Evolutionary conservation across 2,888 invertebrate species (phyloP), one percentile per base, ranked within the genome.

Genomic region (Stenoptilia bipunctidactyla): DNA sequence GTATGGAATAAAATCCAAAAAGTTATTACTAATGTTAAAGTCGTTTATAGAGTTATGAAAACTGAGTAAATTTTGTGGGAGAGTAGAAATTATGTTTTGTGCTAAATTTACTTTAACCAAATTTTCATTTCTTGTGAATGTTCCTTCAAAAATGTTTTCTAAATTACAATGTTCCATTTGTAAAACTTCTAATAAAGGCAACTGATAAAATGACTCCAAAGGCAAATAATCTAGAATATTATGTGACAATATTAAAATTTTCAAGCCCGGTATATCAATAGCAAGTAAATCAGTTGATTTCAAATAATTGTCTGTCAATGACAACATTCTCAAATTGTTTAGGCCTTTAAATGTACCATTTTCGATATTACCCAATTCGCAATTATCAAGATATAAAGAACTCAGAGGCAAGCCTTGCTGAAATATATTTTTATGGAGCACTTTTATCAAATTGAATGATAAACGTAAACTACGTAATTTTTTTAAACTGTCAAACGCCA

Each of bases 181-280:
- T 45, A 95, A 82, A 33, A 89, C 86, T 66, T 92, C 93, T 52
- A 95, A 77, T 1, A 92, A 91, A 6, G 93, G 92, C 45, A 95
- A 74, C 37, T 91, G 91, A 50, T 89, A 88, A 50, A 94, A 86
- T 15, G 92, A 89, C 41, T 89, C 87, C 2, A 87, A 82, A 46
- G 89, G 89, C 45, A 93, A 86, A 56, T 87, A 88, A 50, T 89
- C 90, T 46, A 95, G 89, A 62, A 94, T 92, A 66, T 95, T 96
- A 51, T 88, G 87, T 2, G 93, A 92, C 35, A 93, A 73, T 51
- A 88, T 88, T 41, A 95, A 77, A 15, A 89, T 87, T 49, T 92
- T 86, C 49, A 94, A 69, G 13, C 92, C 92, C 2, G 92, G 89
- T 47, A 93, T 88, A 58, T 92, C 91, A 37, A 94, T 77, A 45